Base-by-base conservation (phyloP, 2,888 invertebrate species). In the Drosophila stalkeri region DNA sequence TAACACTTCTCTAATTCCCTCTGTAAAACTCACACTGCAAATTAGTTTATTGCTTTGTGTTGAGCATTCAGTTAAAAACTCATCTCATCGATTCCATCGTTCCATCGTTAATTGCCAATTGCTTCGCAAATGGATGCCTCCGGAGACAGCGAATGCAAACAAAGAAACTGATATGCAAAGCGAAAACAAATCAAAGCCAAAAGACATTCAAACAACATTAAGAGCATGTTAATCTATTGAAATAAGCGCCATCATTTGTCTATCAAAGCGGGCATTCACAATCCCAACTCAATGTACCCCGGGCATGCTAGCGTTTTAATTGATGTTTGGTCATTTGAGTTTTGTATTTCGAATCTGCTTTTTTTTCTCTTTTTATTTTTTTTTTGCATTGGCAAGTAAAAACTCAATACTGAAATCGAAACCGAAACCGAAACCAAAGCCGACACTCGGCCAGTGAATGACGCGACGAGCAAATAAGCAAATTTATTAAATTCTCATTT, bases 401-500 rank as follows among this genome's bases (percentile, higher is more conserved):
- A 69, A 57, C 44, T 62, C 35, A 64, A 77, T 46, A 51, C 35
- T 54, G 55, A 73, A 74, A 70, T 33, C 44, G 43, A 64, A 59
- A 44, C 44, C 44, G 43, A 64, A 59, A 44, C 44, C 44, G 37
- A 61, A 56, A 62, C 39, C 18, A 43, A 66, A 54, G 59, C 54
- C 37, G 47, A 62, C 44, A 33, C 57, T 46, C 44, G 66, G 52
- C 65, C 64, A 69, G 61, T 72, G 27, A 69, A 61, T 72, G 27
- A 33, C 67, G 37, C 52, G 66, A 61, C 47, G 47, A 54, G 62
- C 73, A 76, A 82, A 69, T 81, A 75, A 72, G 86, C 81, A 85
- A 83, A 88, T 90, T 86, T 86, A 86, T 86, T 90, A 86, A 86
- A 86, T 86, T 79, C 90, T 86, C 90, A 86, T 86, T 86, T 86